phyloP scores from a whole-genome alignment of 2,797 vertebrate species.

The Nothura maculosa region DNA sequence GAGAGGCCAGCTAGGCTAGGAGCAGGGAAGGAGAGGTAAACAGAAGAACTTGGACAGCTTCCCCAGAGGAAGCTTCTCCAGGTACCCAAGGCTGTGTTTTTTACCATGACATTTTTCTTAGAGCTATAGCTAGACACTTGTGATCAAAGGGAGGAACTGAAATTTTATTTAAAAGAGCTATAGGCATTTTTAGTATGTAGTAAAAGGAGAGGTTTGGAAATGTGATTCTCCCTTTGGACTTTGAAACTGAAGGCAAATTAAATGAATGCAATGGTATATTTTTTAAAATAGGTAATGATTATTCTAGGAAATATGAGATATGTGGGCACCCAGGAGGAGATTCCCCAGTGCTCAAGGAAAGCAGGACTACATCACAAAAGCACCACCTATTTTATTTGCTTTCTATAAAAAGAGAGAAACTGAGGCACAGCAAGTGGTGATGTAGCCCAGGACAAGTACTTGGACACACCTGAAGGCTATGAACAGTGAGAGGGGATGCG shows the following conservation, averaged over 20 bases:
- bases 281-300: constrained; percentile 13
- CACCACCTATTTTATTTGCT: background rate
- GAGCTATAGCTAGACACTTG: constrained; percentile 35
- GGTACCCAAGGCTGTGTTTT: background rate
- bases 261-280: constrained; percentile 43
- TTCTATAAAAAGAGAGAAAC: background rate
- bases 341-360: background rate
- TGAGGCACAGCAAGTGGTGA: background rate
- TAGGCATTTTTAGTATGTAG: constrained; percentile 59
- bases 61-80: background rate
- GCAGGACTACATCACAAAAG: background rate
- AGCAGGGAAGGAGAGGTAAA: background rate
- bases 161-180: constrained; percentile 20
- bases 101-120: constrained; percentile 47
- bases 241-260: constrained; percentile 58
- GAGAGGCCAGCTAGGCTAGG: background rate
- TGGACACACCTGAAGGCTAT: accelerated
- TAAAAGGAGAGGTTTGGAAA: constrained; percentile 47
- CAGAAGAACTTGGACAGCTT: background rate
- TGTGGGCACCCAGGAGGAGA: background rate
- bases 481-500: background rate
- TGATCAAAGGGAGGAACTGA: constrained; percentile 8
- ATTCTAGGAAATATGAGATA: background rate
- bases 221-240: background rate
- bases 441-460: background rate